phyloP scores from a whole-genome alignment of 64 coral and sea anemone species.

The Montipora capricornis region DNA sequence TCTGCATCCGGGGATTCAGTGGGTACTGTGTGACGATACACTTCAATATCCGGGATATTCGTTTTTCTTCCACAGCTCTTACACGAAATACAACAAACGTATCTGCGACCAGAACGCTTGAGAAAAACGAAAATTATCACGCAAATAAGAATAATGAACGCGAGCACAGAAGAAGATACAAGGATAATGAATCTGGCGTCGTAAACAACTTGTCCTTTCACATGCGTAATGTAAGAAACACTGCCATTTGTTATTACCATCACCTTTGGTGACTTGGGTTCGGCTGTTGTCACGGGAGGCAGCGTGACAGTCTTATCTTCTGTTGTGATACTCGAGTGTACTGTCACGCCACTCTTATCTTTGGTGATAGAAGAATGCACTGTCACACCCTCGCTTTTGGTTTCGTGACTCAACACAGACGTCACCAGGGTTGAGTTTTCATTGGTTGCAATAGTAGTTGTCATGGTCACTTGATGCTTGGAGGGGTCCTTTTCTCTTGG shows the following conservation, averaged over 20 bases:
- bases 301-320: slow-evolving; percentile 61
- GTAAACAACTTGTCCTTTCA: slow-evolving; percentile 54
- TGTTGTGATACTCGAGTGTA: slow-evolving; percentile 76
- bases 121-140: slow-evolving; percentile 82
- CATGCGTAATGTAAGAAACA: slow-evolving; percentile 76
- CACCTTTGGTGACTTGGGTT: slow-evolving; percentile 5
- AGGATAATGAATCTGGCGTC: slow-evolving; percentile 78
- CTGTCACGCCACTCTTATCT: slow-evolving; percentile 74
- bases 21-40: slow-evolving; percentile 86
- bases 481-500: neutral
- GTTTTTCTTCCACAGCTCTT: slow-evolving; percentile 73
- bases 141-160: slow-evolving; percentile 78
- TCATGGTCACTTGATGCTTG: slow-evolving; percentile 82
- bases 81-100: slow-evolving; percentile 82
- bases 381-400: slow-evolving; percentile 66
- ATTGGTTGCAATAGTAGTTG: slow-evolving; percentile 85
- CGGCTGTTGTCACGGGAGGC: slow-evolving; percentile 30
- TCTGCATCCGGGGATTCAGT: slow-evolving; percentile 92
- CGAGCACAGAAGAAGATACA: slow-evolving; percentile 72
- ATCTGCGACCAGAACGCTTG: slow-evolving; percentile 75
- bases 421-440: slow-evolving; percentile 86
- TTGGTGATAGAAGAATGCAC: slow-evolving; percentile 81
- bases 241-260: slow-evolving; percentile 54
- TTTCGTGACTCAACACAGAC: slow-evolving; percentile 82
- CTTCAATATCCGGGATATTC: slow-evolving; percentile 93